phyloP scores from a whole-genome alignment of 2,888 invertebrate genomes.

The Nephrotoma flavescens region DNA sequence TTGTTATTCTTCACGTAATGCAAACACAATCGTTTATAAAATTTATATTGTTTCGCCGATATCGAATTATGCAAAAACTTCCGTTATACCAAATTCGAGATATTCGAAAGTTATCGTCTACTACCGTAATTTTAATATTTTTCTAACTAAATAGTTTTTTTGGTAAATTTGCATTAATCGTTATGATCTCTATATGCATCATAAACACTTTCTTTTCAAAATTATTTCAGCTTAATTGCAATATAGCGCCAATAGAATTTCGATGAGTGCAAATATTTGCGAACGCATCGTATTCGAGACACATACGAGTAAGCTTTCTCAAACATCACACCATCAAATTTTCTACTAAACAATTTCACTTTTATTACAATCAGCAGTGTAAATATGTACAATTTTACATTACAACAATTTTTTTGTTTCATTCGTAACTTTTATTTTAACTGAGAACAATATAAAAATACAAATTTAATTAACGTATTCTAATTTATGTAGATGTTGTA shows the following conservation, averaged over 20 bases:
- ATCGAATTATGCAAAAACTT: background rate
- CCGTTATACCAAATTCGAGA: background rate
- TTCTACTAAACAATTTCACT: background rate
- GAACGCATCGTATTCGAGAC: background rate
- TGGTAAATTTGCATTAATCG: background rate
- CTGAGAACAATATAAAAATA: background rate
- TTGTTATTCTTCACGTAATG: background rate
- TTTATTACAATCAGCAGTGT: background rate
- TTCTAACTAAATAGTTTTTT: background rate
- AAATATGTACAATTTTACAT: background rate
- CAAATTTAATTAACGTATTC: background rate
- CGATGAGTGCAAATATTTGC: background rate
- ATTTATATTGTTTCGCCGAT: background rate
- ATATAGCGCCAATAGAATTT: background rate
- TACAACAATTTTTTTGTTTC: background rate
- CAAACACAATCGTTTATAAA: background rate
- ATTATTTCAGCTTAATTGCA: background rate
- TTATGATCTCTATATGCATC: background rate
- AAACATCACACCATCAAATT: background rate
- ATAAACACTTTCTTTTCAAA: background rate
- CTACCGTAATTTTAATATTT: background rate
- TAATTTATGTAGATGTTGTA: background rate
- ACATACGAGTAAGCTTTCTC: background rate
- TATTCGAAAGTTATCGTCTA: background rate
- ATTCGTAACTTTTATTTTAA: background rate